These are phyloP conservation scores for Dasyurus viverrinus DNA, from an alignment of 2,113 vertebrate species.

Conservation along the genomic window DNA sequence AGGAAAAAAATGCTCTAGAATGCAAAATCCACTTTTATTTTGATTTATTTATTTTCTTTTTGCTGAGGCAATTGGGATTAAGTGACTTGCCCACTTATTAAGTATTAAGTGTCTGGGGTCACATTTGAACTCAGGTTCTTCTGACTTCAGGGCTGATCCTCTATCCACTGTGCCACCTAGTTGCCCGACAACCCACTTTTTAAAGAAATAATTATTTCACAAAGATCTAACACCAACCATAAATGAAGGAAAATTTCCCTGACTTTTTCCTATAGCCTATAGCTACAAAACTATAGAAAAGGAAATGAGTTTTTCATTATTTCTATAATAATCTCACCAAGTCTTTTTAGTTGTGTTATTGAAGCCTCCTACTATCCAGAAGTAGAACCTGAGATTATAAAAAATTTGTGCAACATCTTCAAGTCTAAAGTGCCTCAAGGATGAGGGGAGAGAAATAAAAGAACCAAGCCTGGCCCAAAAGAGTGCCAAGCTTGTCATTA, in stretches of 20 bases:
- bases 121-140: too few relatives aligned
- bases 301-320: constrained; percentile 6
- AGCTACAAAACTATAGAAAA: neutral
- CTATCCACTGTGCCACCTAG: too few relatives aligned
- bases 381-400: neutral
- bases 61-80: too few relatives aligned
- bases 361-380: neutral
- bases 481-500: neutral
- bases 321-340: neutral
- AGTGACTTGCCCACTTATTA: too few relatives aligned
- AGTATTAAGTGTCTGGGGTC: too few relatives aligned
- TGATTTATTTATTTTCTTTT: too few relatives aligned
- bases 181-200: neutral
- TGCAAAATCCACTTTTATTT: neutral
- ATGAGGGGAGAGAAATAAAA: neutral
- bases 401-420: neutral
- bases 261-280: too few relatives aligned
- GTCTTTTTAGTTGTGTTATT: neutral
- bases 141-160: too few relatives aligned
- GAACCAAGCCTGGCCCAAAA: neutral
- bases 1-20: constrained; percentile 30
- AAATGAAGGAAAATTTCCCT: neutral
- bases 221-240: neutral
- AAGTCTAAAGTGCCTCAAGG: neutral
- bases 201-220: constrained; percentile 19